Percentiles rank a stretch among this genome's conserved stretches.
Evolutionary conservation across 2,797 vertebrate genomes (phyloP).

Genomic region (Microchirus variegatus): DNA sequence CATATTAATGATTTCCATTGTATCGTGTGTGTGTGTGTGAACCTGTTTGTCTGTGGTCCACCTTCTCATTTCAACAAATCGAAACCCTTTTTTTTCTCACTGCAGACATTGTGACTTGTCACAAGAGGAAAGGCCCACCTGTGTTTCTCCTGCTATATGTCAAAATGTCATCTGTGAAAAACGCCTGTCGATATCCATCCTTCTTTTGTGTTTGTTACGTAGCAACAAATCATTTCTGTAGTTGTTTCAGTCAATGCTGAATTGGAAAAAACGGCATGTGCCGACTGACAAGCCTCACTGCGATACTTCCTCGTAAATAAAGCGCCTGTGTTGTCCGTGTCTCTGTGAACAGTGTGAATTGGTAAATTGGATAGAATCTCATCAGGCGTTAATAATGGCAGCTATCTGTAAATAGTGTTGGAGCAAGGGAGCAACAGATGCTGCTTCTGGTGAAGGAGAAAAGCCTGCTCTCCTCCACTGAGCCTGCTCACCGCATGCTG

Average conservation of each 20-base stretch:
- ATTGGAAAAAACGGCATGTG: slow-evolving; percentile 9
- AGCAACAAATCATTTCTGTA: slow-evolving; percentile 25
- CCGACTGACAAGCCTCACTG: slow-evolving; percentile 16
- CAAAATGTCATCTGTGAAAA: not conserved
- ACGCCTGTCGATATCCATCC: not conserved
- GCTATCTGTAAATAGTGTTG: slow-evolving; percentile 75
- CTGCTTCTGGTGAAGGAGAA: slow-evolving; percentile 72
- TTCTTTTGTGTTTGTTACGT: slow-evolving; percentile 24
- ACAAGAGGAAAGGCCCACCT: not conserved
- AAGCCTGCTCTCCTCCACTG: slow-evolving; percentile 69
- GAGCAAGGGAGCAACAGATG: slow-evolving; percentile 76
- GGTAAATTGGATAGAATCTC: slow-evolving; percentile 70
- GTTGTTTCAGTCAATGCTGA: slow-evolving; percentile 19
- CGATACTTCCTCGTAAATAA: slow-evolving; percentile 53
- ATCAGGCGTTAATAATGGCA: slow-evolving; percentile 73
- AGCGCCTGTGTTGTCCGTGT: slow-evolving; percentile 49
- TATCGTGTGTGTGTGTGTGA: not conserved
- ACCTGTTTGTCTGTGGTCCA: not conserved
- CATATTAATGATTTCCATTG: too few relatives aligned
- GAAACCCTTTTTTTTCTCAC: too few relatives aligned
- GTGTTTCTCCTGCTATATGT: not conserved
- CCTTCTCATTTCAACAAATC: not conserved
- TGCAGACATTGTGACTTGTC: slow-evolving; percentile 1
- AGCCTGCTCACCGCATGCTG: slow-evolving; percentile 69
- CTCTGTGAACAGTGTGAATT: slow-evolving; percentile 50